A percentile compares a stretch with the other conserved stretches of the same genome.
Conservation (phyloP, 2,888 invertebrate genomes). For the Ptychoptera albimana region DNA sequence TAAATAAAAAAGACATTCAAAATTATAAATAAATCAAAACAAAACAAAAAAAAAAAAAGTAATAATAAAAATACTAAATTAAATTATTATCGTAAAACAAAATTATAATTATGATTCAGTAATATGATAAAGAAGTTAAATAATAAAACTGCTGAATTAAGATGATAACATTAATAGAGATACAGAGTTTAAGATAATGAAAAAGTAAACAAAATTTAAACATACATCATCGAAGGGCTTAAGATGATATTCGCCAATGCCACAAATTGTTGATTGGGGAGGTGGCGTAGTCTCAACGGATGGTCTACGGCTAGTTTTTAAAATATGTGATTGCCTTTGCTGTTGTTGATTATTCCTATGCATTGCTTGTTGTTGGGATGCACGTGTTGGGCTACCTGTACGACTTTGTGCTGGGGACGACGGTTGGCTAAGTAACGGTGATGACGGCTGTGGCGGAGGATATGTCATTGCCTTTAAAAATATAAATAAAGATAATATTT, state of each 20-base stretch:
- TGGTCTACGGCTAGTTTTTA: slow-evolving; percentile 24
- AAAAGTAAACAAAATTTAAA: background rate
- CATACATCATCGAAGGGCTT: background rate
- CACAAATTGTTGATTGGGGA: slow-evolving; percentile 11
- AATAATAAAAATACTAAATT: no score
- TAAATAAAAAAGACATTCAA: no score
- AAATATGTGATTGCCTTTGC: slow-evolving; percentile 17
- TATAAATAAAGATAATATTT: background rate
- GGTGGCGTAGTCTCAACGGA: slow-evolving; percentile 28
- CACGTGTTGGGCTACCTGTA: slow-evolving; percentile 46
- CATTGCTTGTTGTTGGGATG: slow-evolving; percentile 12
- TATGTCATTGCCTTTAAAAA: background rate
- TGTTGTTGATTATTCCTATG: slow-evolving; percentile 17
- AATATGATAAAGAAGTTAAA: no score
- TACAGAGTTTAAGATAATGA: background rate
- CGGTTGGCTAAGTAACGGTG: slow-evolving; percentile 54
- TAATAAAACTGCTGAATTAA: no score
- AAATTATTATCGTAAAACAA: no score
- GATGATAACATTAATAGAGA: no score
- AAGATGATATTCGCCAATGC: background rate
- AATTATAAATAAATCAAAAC: no score
- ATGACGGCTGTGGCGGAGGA: slow-evolving; percentile 38
- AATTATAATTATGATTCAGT: no score
- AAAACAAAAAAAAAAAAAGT: no score
- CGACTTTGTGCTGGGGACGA: slow-evolving; percentile 68